These are phyloP conservation scores for Sminthurinus aureus DNA, from an alignment of 2,888 invertebrate genomes.

Conservation along the genomic window DNA sequence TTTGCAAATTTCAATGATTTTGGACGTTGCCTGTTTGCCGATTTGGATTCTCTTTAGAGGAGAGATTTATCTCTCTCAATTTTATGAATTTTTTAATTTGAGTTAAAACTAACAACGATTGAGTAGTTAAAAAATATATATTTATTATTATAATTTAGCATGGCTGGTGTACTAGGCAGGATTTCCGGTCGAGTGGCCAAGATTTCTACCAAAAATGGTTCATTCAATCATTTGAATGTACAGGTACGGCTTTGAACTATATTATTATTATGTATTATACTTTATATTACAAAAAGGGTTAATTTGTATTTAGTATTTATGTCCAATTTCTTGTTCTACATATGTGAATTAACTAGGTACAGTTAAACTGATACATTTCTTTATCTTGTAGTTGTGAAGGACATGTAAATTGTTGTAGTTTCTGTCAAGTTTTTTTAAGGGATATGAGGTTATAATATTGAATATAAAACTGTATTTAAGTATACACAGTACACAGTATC, in stretches of 20 bases:
- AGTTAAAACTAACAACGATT: not conserved
- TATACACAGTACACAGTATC: no score
- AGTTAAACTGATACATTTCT: not conserved
- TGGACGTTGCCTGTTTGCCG: not conserved
- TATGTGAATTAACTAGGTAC: not conserved
- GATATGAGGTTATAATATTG: no score
- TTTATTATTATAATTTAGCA: constrained; percentile 21
- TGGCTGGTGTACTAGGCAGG: constrained; percentile 57
- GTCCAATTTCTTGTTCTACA: not conserved
- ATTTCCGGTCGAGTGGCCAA: constrained; percentile 49
- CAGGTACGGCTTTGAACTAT: not conserved
- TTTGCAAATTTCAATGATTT: no score
- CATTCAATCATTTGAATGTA: constrained; percentile 40
- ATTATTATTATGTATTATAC: not conserved
- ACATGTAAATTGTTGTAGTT: no score
- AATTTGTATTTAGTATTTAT: not conserved
- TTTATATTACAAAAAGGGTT: not conserved
- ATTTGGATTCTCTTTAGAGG: not conserved
- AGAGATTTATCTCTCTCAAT: not conserved
- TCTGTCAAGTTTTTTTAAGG: no score
- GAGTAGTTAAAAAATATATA: not conserved
- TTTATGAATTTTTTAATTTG: not conserved
- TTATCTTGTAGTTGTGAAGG: not conserved
- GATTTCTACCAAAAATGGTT: constrained; percentile 51
- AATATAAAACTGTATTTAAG: no score